A percentile compares a stretch with the other conserved stretches of the same genome.
These are phyloP conservation scores for Mesodorylaimus sp. DNA, from an alignment of 2,888 invertebrate genomes.

Conservation along the genomic window DNA sequence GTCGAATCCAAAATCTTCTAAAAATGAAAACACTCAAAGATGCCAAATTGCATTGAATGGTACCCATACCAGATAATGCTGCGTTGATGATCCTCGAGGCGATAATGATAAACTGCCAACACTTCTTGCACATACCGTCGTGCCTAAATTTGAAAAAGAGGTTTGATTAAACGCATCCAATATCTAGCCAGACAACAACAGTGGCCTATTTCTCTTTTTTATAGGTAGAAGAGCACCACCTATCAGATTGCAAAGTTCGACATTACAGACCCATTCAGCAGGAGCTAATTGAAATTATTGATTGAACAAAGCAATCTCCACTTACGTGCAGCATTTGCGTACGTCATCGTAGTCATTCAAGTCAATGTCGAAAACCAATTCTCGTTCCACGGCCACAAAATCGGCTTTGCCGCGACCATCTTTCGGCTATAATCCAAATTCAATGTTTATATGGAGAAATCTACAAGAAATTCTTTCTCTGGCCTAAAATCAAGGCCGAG, in stretches of 20 bases:
- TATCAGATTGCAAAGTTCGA: too few relatives aligned
- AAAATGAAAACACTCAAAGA: slow-evolving; percentile 16
- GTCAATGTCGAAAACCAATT: slow-evolving; percentile 96
- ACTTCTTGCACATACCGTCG: slow-evolving; percentile 72
- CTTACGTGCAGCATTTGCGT: slow-evolving; percentile 52
- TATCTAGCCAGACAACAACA: too few relatives aligned
- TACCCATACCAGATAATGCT: slow-evolving; percentile 39
- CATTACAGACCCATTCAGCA: too few relatives aligned
- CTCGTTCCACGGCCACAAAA: slow-evolving; percentile 52
- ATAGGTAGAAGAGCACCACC: background rate
- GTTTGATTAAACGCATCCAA: background rate
- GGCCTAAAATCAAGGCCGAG: too few relatives aligned
- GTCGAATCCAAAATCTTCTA: slow-evolving; percentile 85
- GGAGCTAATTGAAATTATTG: too few relatives aligned
- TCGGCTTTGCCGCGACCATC: slow-evolving; percentile 30
- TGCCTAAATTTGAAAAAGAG: slow-evolving; percentile 37
- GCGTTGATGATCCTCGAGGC: slow-evolving; percentile 74
- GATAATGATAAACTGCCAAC: slow-evolving; percentile 89
- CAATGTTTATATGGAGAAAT: background rate
- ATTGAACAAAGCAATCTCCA: slow-evolving; percentile 11
- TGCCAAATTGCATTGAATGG: background rate
- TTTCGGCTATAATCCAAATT: slow-evolving; percentile 39
- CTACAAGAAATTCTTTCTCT: background rate
- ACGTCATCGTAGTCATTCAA: slow-evolving; percentile 97
- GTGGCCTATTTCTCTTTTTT: too few relatives aligned